phyloP scores from a whole-genome alignment of 2,797 vertebrate genomes.

The Avahi laniger region DNA sequence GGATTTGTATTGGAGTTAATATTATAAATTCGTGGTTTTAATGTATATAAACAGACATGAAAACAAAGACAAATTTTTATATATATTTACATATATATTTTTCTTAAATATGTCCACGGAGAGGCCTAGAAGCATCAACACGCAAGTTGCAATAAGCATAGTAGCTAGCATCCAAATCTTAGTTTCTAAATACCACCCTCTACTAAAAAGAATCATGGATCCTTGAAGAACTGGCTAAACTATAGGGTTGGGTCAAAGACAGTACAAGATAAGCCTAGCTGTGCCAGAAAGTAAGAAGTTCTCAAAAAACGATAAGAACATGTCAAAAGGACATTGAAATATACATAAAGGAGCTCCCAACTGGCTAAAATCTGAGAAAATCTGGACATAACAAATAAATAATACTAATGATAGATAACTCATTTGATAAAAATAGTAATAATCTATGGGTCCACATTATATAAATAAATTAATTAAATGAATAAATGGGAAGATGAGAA shows the following conservation, averaged over 20 bases:
- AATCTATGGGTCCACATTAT: background rate
- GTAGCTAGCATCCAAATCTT: background rate
- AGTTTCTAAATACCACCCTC: background rate
- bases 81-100: background rate
- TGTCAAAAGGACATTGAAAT: background rate
- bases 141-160: background rate
- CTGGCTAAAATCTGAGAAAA: slow-evolving; percentile 12
- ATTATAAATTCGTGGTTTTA: background rate
- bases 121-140: background rate
- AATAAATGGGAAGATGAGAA: background rate
- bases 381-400: background rate
- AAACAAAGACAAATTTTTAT: background rate
- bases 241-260: background rate
- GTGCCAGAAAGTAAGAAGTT: background rate
- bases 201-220: background rate
- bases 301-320: background rate
- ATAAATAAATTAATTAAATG: background rate
- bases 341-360: background rate
- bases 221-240: background rate
- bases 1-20: background rate
- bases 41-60: background rate
- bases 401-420: background rate
- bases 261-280: background rate
- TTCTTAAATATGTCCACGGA: background rate
- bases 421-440: background rate